Conservation (phyloP, 2,888 invertebrate genomes). For the Drosophila putrida region DNA sequence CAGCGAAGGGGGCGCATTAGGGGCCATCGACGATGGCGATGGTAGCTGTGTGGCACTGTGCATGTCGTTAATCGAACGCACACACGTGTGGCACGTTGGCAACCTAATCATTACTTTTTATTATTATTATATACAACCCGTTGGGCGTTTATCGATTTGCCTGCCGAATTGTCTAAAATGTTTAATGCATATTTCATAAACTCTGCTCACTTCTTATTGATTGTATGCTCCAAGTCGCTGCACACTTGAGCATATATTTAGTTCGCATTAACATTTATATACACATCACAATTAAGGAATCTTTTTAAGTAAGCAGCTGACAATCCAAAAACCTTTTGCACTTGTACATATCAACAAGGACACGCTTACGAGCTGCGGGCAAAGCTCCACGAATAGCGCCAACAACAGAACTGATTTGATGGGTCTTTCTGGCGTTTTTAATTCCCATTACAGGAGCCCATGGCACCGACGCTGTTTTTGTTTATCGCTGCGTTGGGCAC, state of each 20-base stretch:
- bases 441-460: constrained; percentile 67
- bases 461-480: constrained; percentile 68
- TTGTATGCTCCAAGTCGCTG: constrained; percentile 34
- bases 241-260: constrained; percentile 24
- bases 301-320: constrained; percentile 16
- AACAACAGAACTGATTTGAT: constrained; percentile 70
- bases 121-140: constrained; percentile 25
- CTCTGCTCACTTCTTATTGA: constrained; percentile 54
- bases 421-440: constrained; percentile 58
- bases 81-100: constrained; percentile 49
- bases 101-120: constrained; percentile 47
- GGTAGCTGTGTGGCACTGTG: neutral
- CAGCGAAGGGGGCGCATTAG: neutral
- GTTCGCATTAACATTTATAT: constrained; percentile 34
- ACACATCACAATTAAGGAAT: neutral
- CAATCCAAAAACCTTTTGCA: constrained; percentile 37
- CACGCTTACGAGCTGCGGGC: constrained; percentile 46
- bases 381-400: constrained; percentile 59
- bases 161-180: constrained; percentile 57
- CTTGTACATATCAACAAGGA: constrained; percentile 22
- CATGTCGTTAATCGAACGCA: constrained; percentile 65
- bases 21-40: neutral
- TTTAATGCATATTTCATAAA: constrained; percentile 43
- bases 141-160: constrained; percentile 73
- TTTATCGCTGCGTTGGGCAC: constrained; percentile 70